Conservation (phyloP, 2,888 invertebrate species). For the Drosophila monieri region DNA sequence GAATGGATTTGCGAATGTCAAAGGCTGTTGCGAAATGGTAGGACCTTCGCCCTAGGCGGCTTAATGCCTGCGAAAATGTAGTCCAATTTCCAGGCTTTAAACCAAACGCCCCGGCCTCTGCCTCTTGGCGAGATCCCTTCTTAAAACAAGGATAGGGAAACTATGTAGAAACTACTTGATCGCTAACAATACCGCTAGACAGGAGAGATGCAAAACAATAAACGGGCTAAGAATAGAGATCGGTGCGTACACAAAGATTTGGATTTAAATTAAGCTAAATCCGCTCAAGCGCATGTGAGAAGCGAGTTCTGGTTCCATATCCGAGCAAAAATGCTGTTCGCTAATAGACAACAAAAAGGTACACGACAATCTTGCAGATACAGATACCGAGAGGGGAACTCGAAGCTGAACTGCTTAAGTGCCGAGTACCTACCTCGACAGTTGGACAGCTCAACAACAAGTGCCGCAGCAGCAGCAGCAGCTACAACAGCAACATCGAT, state of each 20-base stretch:
- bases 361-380: constrained; percentile 52
- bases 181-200: constrained; percentile 26
- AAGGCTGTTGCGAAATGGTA: constrained; percentile 12
- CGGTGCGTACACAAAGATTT: constrained; percentile 62
- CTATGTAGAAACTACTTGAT: constrained; percentile 26
- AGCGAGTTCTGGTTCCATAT: constrained; percentile 19
- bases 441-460: constrained; percentile 73
- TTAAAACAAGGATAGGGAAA: constrained; percentile 21
- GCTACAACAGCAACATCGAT: constrained; percentile 1
- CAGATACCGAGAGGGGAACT: constrained; percentile 41
- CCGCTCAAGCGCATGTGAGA: constrained; percentile 61
- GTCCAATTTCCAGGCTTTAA: constrained; percentile 46
- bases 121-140: constrained; percentile 37
- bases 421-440: constrained; percentile 68
- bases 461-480: constrained; percentile 45
- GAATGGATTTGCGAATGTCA: constrained; percentile 37
- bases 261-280: constrained; percentile 78
- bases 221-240: constrained; percentile 36
- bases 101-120: constrained; percentile 38
- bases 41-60: constrained; percentile 26
- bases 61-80: constrained; percentile 42
- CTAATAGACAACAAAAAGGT: constrained; percentile 77
- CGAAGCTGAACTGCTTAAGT: constrained; percentile 70
- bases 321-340: constrained; percentile 39
- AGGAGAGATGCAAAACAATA: constrained; percentile 43